Base-by-base conservation (phyloP, 2,113 vertebrate genomes). In the Pelecanoides urinatrix region DNA sequence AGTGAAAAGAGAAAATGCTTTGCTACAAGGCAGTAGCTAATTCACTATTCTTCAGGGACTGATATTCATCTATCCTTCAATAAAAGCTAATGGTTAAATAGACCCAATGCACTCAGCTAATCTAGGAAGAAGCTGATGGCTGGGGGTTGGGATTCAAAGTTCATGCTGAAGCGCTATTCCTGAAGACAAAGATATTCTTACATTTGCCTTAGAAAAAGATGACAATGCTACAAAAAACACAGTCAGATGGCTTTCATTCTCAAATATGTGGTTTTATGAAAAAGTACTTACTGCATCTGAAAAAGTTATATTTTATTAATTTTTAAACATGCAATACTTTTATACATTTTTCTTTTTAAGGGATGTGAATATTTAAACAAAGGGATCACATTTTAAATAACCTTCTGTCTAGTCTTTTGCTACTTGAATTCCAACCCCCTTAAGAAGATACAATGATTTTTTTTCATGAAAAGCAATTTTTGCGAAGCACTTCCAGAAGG, bases 31-130 rank as follows among this genome's bases (percentile, higher is more conserved):
- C 84, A 97, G 95, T 88, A 98, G 94, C 94, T 98, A 97, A 98
- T 98, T 97, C 96, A 92, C 96, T 97, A 84, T 98, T 98, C 97
- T 98, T 84, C 91, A 92, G 97, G 96, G 97, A 96, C 92, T 95
- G 97, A 97, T 97, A 97, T 88, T 98, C 95, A 95, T 98, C 96
- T 97, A 95, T 94, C 89, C 95, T 97, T 98, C 98, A 98, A 93
- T 98, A 97, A 98, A 97, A 97, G 92, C 92, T 98, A 98, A 97
- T 97, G 96, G 94, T 91, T 98, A 97, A 95, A 94, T 97, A 97
- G 96, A 92, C 95, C 90, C 97, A 98, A 95, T 97, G 96, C 97
- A 97, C 98, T 97, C 93, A 97, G 97, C 97, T 98, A 97, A 98
- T 98, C 96, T 97, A 96, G 90, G 72, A 98, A 97, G 96, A 97